These are phyloP conservation scores for Mimachlamys varia DNA, from an alignment of 2,888 invertebrate genomes.

Conservation along the genomic window DNA sequence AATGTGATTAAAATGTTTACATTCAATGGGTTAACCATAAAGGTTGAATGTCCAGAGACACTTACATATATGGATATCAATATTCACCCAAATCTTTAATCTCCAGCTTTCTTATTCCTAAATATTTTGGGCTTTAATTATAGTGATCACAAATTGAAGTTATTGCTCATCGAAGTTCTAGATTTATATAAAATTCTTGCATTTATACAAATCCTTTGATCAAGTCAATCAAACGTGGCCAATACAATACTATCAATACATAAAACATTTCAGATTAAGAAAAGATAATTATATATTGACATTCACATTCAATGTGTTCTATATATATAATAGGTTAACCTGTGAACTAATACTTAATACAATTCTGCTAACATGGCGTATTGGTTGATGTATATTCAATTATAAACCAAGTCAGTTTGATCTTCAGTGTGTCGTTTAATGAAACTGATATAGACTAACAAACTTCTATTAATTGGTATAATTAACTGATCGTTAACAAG, in stretches of 20 bases:
- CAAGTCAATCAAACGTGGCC: too few relatives aligned
- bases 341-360: neutral
- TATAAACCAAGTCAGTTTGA: neutral
- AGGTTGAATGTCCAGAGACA: neutral
- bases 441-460: neutral
- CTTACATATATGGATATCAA: too few relatives aligned
- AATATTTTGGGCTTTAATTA: too few relatives aligned
- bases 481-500: neutral
- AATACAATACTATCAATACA: too few relatives aligned
- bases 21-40: neutral
- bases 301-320: neutral
- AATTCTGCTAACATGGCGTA: neutral
- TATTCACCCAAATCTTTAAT: too few relatives aligned
- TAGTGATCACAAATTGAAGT: too few relatives aligned
- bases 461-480: neutral
- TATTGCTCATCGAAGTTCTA: too few relatives aligned
- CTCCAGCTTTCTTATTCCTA: too few relatives aligned
- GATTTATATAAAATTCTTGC: too few relatives aligned
- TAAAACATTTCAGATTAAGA: neutral
- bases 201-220: too few relatives aligned
- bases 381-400: neutral
- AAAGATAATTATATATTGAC: neutral
- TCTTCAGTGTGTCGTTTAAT: too few relatives aligned
- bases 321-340: neutral
- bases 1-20: neutral